Evolutionary conservation across 2,113 vertebrate genomes (phyloP).

Genomic region (Elephas maximus): DNA sequence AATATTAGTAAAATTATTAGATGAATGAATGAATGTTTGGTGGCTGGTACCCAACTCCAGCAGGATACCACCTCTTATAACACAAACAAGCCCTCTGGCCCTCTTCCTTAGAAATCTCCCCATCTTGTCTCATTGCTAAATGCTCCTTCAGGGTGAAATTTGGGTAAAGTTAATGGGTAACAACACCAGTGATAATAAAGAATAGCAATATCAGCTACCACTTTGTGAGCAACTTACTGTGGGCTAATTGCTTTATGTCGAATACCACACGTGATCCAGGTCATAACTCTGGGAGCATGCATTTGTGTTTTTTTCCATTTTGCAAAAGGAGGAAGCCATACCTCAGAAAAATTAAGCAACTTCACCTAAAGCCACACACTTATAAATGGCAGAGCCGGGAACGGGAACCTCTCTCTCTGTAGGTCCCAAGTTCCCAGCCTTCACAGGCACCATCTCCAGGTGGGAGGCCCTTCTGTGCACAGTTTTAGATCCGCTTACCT

Average conservation of each 20-base stretch:
- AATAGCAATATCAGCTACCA: neutral
- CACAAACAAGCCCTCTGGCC: neutral
- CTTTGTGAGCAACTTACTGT: neutral
- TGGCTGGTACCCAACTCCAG: neutral
- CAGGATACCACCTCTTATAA: neutral
- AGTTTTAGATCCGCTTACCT: conserved; percentile 81
- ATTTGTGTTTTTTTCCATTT: neutral
- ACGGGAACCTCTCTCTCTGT: neutral
- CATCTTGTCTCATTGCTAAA: neutral
- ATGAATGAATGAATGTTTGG: neutral
- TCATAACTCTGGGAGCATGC: neutral
- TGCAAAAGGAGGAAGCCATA: neutral
- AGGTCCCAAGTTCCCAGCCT: neutral
- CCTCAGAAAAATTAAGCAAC: neutral
- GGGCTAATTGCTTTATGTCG: neutral
- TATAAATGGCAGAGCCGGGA: neutral
- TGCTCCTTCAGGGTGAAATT: neutral
- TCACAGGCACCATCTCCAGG: rapidly evolving
- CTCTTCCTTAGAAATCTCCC: neutral
- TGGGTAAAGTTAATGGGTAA: neutral
- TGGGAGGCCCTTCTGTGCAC: too few species aligned
- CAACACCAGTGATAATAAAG: neutral
- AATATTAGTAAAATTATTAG: neutral
- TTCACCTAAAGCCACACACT: neutral
- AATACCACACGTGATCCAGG: rapidly evolving